Evolutionary conservation across 2,113 vertebrate species (phyloP).

Genomic region (Sylvia atricapilla): DNA sequence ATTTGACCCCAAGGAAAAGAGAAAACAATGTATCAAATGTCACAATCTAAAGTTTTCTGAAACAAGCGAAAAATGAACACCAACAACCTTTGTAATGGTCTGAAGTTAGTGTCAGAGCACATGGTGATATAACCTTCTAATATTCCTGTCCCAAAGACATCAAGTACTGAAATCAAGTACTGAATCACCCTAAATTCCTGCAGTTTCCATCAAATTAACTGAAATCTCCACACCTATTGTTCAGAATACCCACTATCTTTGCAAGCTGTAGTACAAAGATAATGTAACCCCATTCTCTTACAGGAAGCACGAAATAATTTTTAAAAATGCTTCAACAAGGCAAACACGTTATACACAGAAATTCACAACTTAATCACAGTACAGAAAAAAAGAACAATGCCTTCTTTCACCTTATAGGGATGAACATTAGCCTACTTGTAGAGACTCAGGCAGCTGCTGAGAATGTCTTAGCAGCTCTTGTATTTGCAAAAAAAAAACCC

Average conservation of each 20-base stretch:
- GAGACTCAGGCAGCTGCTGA: constrained; percentile 7
- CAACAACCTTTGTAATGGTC: rapidly evolving
- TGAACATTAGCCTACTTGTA: constrained; percentile 21
- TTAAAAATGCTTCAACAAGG: neutral
- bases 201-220: neutral
- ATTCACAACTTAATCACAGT: neutral
- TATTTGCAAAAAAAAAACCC: neutral
- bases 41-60: neutral
- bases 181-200: neutral
- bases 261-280: neutral
- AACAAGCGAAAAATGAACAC: neutral
- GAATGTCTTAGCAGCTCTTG: constrained; percentile 25
- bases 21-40: neutral
- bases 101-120: rapidly evolving
- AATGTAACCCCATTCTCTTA: neutral
- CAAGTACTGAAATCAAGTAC: neutral
- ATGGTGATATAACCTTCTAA: neutral
- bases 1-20: neutral
- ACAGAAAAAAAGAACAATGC: constrained; percentile 16
- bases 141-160: neutral
- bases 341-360: neutral
- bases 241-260: neutral
- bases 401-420: constrained; percentile 24
- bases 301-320: neutral
- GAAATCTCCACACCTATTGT: neutral